phyloP scores from a whole-genome alignment of 2,797 vertebrate genomes.

The Neopelma chrysocephalum region DNA sequence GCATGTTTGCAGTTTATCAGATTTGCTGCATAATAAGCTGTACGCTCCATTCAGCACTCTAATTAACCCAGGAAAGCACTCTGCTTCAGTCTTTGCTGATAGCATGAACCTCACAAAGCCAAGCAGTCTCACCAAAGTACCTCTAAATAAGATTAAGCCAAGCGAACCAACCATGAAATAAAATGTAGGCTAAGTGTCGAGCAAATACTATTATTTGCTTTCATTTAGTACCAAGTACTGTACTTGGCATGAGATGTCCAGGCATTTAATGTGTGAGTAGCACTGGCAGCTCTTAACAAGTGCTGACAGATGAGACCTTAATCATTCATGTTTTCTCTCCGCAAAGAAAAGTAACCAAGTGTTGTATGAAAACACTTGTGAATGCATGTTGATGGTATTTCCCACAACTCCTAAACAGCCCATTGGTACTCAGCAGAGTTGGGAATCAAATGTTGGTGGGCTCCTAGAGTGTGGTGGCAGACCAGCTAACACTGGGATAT shows the following conservation, averaged over 20 bases:
- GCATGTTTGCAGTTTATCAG: conserved; percentile 21
- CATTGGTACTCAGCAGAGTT: neutral
- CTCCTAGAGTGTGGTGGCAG: neutral
- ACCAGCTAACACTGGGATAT: neutral
- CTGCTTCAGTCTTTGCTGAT: conserved; percentile 6
- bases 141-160: conserved; percentile 55
- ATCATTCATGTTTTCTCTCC: neutral
- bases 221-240: neutral
- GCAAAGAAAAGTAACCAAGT: neutral
- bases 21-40: conserved; percentile 38
- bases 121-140: conserved; percentile 32
- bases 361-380: neutral
- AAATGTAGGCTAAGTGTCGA: neutral
- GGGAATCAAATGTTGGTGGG: neutral
- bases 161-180: conserved; percentile 20
- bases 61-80: conserved; percentile 32
- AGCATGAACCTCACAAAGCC: conserved; percentile 28
- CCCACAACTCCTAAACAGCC: neutral
- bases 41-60: conserved; percentile 5
- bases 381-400: neutral
- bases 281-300: neutral
- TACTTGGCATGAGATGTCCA: neutral
- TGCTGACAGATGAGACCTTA: neutral
- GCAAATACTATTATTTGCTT: conserved; percentile 7
- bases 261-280: neutral